Evolutionary conservation across 2,797 vertebrate species (phyloP).

Genomic region (Pangasius krempfi): DNA sequence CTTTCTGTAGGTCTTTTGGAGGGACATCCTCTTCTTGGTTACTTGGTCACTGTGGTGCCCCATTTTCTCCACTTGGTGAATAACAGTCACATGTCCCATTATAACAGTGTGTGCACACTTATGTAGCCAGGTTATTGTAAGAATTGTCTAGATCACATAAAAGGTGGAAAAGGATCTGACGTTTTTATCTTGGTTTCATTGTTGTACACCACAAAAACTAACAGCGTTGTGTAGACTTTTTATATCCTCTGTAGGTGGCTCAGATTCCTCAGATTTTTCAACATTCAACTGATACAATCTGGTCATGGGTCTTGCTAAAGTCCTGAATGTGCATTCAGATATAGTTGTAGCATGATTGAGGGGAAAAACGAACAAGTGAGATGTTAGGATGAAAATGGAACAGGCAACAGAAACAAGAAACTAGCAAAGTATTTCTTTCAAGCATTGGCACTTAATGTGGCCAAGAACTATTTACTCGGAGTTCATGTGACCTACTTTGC

Average conservation of each 20-base stretch:
- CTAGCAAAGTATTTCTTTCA: not conserved
- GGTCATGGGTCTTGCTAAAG: not conserved
- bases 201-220: not conserved
- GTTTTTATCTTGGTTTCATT: too few relatives aligned
- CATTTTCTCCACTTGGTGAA: not conserved
- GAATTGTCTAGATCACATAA: too few relatives aligned
- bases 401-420: not conserved
- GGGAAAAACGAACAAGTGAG: not conserved
- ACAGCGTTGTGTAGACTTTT: not conserved
- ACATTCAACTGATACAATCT: not conserved
- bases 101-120: not conserved
- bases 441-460: not conserved
- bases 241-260: not conserved
- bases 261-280: not conserved
- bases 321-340: not conserved
- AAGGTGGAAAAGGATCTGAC: too few relatives aligned
- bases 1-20: not conserved
- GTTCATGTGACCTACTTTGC: not conserved
- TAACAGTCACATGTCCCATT: not conserved
- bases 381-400: not conserved
- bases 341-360: not conserved
- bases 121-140: not conserved
- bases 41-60: not conserved
- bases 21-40: not conserved
- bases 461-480: not conserved